A percentile compares a stretch with the other conserved stretches of the same genome.
phyloP scores from a whole-genome alignment of 2,888 invertebrate genomes.

The Endotricha flammealis region DNA sequence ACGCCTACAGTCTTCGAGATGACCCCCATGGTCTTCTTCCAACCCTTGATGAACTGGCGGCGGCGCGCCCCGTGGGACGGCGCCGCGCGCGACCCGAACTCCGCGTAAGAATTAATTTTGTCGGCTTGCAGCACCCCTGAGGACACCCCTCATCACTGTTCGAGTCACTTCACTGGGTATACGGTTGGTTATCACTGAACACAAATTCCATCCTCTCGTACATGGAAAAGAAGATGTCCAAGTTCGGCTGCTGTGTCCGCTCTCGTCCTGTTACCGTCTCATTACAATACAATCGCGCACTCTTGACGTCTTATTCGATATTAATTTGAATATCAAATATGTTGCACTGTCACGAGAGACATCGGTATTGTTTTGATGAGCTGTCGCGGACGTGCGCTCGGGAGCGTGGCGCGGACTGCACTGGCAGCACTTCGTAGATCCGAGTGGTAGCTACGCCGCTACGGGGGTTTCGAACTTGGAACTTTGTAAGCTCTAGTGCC shows the following conservation, averaged over 20 bases:
- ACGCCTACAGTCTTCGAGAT: constrained; percentile 88
- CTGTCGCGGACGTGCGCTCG: constrained; percentile 42
- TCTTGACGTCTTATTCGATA: constrained; percentile 44
- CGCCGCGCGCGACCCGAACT: constrained; percentile 62
- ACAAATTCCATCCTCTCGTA: constrained; percentile 36
- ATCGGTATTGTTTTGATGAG: constrained; percentile 27
- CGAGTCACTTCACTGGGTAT: constrained; percentile 48
- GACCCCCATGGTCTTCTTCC: constrained; percentile 83
- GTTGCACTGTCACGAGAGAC: constrained; percentile 41
- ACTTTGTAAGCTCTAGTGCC: constrained; percentile 58
- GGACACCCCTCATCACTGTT: constrained; percentile 48
- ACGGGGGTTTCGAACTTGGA: constrained; percentile 49
- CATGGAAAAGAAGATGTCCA: constrained; percentile 24
- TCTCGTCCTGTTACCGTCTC: constrained; percentile 26
- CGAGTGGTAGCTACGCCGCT: constrained; percentile 48
- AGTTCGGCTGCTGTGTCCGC: constrained; percentile 26
- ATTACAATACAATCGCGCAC: constrained; percentile 52
- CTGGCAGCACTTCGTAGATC: constrained; percentile 46
- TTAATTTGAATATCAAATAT: constrained; percentile 53
- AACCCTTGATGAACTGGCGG: constrained; percentile 72
- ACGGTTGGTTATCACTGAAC: constrained; percentile 34
- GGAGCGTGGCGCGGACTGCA: constrained; percentile 42
- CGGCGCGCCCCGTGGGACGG: constrained; percentile 68
- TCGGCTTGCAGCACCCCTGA: constrained; percentile 36
- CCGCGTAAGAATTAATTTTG: constrained; percentile 72